Conservation (phyloP, 2,888 invertebrate species). For the Biston betularia region DNA sequence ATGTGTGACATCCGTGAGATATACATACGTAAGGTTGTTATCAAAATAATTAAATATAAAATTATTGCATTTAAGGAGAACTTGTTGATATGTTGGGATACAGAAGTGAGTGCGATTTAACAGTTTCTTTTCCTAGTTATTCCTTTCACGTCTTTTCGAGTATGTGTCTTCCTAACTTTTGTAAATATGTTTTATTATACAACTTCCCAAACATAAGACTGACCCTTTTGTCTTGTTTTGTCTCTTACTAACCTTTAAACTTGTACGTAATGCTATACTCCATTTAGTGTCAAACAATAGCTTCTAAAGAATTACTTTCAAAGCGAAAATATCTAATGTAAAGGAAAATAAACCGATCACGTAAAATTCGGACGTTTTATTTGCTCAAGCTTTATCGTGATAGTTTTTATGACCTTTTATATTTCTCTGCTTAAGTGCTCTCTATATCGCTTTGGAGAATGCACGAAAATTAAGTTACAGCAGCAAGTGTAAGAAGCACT, state of each 20-base stretch:
- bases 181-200: slow-evolving; percentile 84
- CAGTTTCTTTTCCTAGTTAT: slow-evolving; percentile 69
- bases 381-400: slow-evolving; percentile 20
- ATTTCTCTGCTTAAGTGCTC: slow-evolving; percentile 3
- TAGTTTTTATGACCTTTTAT: slow-evolving; percentile 36
- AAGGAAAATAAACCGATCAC: slow-evolving; percentile 79
- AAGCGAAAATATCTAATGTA: slow-evolving; percentile 77
- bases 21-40: slow-evolving; percentile 81
- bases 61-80: slow-evolving; percentile 71
- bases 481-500: slow-evolving; percentile 33
- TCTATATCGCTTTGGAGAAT: slow-evolving; percentile 13
- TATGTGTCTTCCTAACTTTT: slow-evolving; percentile 83
- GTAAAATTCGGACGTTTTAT: slow-evolving; percentile 47
- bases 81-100: slow-evolving; percentile 74
- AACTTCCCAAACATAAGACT: slow-evolving; percentile 86
- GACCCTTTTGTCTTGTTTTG: slow-evolving; percentile 85
- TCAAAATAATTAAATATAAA: slow-evolving; percentile 71
- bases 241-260: slow-evolving; percentile 71
- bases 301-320: slow-evolving; percentile 77
- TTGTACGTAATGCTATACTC: slow-evolving; percentile 72
- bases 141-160: slow-evolving; percentile 73
- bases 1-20: slow-evolving; percentile 82
- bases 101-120: slow-evolving; percentile 61
- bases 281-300: slow-evolving; percentile 74
- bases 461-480: slow-evolving; percentile 31